These are phyloP conservation scores for Calameuta filiformis DNA, from an alignment of 2,888 invertebrate species.

Conservation along the genomic window DNA sequence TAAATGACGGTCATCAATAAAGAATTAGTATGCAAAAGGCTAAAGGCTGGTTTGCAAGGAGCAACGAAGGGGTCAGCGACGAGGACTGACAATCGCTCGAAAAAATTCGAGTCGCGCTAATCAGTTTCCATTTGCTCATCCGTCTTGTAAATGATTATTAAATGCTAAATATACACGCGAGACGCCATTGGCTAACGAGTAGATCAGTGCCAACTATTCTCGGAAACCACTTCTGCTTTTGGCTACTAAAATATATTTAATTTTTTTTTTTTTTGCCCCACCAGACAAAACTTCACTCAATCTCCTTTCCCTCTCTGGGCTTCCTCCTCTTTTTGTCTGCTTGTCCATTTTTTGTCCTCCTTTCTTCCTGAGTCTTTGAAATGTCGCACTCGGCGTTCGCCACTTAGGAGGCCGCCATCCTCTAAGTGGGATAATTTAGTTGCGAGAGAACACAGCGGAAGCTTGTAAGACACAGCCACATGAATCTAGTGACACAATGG, in stretches of 20 bases:
- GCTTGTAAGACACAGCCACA: constrained; percentile 22
- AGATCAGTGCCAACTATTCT: too few relatives aligned
- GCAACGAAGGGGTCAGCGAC: background rate
- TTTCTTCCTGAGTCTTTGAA: background rate
- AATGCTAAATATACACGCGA: too few relatives aligned
- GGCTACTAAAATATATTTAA: too few relatives aligned
- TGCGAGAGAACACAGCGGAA: constrained; percentile 17
- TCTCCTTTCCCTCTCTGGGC: too few relatives aligned
- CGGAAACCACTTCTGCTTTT: too few relatives aligned
- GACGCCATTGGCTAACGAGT: too few relatives aligned
- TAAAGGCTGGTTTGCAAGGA: background rate
- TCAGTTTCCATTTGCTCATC: constrained; percentile 33
- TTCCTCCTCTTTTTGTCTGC: too few relatives aligned
- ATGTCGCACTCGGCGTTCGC: background rate
- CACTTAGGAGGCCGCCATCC: constrained; percentile 1
- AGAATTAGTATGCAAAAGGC: constrained; percentile 46
- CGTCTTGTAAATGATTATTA: too few relatives aligned
- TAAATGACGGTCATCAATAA: constrained; percentile 58
- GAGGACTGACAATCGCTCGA: background rate
- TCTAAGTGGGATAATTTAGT: constrained; percentile 17
- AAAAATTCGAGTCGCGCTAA: constrained; percentile 15
- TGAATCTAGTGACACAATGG: constrained; percentile 25
- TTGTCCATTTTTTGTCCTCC: background rate
- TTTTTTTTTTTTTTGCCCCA: too few relatives aligned
- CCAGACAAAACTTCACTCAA: too few relatives aligned